These are phyloP conservation scores for Cyprinella venusta DNA, from an alignment of 2,797 vertebrate species.

Conservation along the genomic window DNA sequence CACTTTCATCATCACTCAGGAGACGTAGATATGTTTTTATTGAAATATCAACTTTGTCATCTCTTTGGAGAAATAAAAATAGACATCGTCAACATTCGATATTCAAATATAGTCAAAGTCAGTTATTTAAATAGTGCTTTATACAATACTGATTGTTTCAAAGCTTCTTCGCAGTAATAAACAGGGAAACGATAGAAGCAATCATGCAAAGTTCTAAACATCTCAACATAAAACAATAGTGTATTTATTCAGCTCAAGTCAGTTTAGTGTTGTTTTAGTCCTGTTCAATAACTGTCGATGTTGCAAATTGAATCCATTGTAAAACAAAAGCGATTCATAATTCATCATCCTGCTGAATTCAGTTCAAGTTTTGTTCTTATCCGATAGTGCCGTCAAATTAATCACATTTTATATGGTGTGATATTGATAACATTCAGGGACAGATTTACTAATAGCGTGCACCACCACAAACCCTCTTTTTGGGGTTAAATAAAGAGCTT, in stretches of 20 bases:
- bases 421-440: too few relatives aligned
- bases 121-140: neutral
- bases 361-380: neutral
- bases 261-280: too few relatives aligned
- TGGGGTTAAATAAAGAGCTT: too few relatives aligned
- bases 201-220: neutral
- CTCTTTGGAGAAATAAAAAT: neutral
- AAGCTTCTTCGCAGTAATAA: neutral
- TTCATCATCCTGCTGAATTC: too few relatives aligned
- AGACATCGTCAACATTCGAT: neutral
- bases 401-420: neutral
- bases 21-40: neutral
- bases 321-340: too few relatives aligned
- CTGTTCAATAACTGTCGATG: too few relatives aligned
- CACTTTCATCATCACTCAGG: neutral
- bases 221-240: too few relatives aligned
- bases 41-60: slow-evolving; percentile 9
- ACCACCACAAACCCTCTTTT: too few relatives aligned
- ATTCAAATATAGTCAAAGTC: neutral
- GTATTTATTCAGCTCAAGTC: too few relatives aligned
- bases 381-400: neutral
- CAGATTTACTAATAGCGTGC: too few relatives aligned
- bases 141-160: neutral
- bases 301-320: too few relatives aligned
- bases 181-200: neutral